Percentiles rank a stretch among this genome's conserved stretches.
phyloP scores from a whole-genome alignment of 2,797 vertebrate genomes.

The Platalea minor region DNA sequence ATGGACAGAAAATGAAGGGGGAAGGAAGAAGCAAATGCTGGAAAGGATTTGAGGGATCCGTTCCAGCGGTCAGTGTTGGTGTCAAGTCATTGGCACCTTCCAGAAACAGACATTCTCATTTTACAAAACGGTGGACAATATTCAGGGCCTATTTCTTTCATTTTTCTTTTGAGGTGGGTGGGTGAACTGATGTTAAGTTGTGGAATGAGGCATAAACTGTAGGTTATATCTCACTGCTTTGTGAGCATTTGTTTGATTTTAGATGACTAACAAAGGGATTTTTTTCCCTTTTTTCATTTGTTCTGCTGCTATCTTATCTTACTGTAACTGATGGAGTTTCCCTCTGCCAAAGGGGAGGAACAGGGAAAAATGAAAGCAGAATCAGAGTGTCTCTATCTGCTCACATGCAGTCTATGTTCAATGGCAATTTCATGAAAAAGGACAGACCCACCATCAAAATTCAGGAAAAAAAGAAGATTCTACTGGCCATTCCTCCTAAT shows the following conservation, averaged over 20 bases:
- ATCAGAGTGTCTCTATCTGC: background rate
- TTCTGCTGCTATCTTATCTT: background rate
- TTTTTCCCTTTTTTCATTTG: background rate
- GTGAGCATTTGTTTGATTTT: background rate
- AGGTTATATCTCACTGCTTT: background rate
- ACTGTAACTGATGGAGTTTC: background rate
- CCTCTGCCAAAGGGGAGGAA: background rate
- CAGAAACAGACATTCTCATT: background rate
- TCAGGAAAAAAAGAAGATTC: background rate
- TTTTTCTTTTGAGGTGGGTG: background rate
- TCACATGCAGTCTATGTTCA: fast-evolving
- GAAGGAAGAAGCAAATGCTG: background rate
- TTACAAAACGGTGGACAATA: background rate
- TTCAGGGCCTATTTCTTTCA: background rate
- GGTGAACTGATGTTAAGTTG: background rate
- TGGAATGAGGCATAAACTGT: background rate
- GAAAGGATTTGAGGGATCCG: background rate
- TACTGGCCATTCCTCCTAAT: background rate
- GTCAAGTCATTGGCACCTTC: background rate
- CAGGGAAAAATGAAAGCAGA: background rate
- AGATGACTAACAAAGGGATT: background rate
- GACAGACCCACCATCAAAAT: background rate
- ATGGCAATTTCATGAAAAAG: background rate
- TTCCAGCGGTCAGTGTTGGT: background rate
- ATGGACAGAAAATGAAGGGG: background rate